phyloP scores from a whole-genome alignment of 1,140 invertebrate genomes.

The Idris sp. region DNA sequence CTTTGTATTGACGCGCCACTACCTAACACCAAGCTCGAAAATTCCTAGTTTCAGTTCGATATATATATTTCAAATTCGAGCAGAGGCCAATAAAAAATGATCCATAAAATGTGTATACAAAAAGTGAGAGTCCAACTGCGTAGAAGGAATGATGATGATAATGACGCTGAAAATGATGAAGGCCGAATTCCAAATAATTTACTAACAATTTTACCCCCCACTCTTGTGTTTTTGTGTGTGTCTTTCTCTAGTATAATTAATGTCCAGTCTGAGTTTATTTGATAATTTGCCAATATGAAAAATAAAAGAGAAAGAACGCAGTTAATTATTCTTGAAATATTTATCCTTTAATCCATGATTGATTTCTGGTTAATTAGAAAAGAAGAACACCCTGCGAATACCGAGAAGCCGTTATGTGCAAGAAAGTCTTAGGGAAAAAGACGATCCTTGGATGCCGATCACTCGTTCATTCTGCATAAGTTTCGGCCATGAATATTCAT shows the following conservation, averaged over 20 bases:
- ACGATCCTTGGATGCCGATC: slow-evolving; percentile 65
- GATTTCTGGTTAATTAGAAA: slow-evolving; percentile 75
- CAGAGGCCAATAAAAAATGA: too few relatives aligned
- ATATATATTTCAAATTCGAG: slow-evolving; percentile 10
- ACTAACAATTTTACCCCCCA: too few relatives aligned
- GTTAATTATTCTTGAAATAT: slow-evolving; percentile 56
- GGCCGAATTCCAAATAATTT: too few relatives aligned
- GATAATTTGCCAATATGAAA: slow-evolving; percentile 26
- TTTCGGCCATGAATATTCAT: slow-evolving; percentile 73
- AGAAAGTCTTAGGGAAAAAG: slow-evolving; percentile 69
- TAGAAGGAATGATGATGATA: too few relatives aligned
- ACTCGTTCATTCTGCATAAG: slow-evolving; percentile 67
- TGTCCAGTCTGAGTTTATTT: too few relatives aligned
- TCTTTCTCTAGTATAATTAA: not conserved
- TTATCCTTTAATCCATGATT: slow-evolving; percentile 67
- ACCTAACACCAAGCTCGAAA: slow-evolving; percentile 33
- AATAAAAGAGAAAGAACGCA: slow-evolving; percentile 31
- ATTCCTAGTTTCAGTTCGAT: slow-evolving; percentile 40
- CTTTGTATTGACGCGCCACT: slow-evolving; percentile 44
- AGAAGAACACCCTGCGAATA: slow-evolving; percentile 64
- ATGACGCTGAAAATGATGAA: too few relatives aligned
- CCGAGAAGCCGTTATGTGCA: slow-evolving; percentile 64
- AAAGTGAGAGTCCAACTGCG: too few relatives aligned
- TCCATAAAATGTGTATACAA: too few relatives aligned
- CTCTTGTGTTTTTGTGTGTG: not conserved